Conservation (phyloP, 2,888 invertebrate genomes). For the Heliconius ismenius region DNA sequence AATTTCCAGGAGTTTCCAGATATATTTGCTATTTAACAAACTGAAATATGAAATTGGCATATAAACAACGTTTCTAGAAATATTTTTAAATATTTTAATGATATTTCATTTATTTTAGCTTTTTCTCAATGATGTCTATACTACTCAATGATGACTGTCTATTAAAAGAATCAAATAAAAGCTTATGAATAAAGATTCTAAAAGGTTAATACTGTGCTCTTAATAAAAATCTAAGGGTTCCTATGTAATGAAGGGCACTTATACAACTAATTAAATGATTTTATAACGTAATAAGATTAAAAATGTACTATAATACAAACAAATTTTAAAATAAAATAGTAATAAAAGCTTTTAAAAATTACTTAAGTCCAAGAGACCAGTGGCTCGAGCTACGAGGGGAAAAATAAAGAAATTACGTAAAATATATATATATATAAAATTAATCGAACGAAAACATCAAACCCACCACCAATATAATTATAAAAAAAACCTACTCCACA, state of each 20-base stretch:
- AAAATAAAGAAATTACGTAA: too few species aligned
- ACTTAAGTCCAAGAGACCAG: background rate
- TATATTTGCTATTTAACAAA: background rate
- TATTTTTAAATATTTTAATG: too few species aligned
- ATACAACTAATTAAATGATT: background rate
- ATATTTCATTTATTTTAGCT: too few species aligned
- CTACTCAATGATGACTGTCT: too few species aligned
- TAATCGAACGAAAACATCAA: too few species aligned
- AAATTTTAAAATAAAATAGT: background rate
- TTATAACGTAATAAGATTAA: background rate
- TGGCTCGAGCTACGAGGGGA: background rate
- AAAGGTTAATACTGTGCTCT: background rate
- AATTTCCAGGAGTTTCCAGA: background rate
- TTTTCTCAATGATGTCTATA: too few species aligned
- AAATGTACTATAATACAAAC: background rate
- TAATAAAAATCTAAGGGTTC: background rate
- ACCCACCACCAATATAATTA: background rate
- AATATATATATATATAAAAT: too few species aligned
- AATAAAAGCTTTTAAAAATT: too few species aligned
- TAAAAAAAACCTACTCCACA: background rate
- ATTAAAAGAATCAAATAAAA: slow-evolving; percentile 10
- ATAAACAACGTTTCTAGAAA: background rate
- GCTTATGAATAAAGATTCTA: slow-evolving; percentile 7
- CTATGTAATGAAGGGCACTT: background rate
- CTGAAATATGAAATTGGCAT: background rate